Evolutionary conservation across 2,113 vertebrate species (phyloP).

Genomic region (Morphnarchus princeps): DNA sequence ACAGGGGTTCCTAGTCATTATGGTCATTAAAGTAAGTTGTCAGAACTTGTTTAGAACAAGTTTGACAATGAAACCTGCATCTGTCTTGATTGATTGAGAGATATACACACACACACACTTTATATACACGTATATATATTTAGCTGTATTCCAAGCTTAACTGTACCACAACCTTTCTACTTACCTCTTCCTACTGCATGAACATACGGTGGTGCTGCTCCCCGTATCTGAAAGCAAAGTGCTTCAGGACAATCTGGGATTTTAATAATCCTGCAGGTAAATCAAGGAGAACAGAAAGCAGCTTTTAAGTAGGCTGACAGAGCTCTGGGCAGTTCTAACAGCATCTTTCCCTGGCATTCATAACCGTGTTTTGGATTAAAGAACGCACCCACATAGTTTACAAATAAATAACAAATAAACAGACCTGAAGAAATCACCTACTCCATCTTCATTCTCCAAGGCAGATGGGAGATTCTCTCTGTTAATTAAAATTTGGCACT

Average conservation of each 20-base stretch:
- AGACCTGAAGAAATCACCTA: neutral
- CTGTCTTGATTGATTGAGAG: neutral
- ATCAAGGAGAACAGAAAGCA: neutral
- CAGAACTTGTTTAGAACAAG: neutral
- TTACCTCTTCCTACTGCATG: slow-evolving; percentile 92
- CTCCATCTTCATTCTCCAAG: neutral
- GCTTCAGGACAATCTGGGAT: slow-evolving; percentile 85
- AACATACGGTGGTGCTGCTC: slow-evolving; percentile 84
- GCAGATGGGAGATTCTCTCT: neutral
- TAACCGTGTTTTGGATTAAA: neutral
- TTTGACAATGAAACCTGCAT: neutral
- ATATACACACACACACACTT: neutral
- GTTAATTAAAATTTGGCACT: neutral
- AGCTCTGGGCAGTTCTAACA: neutral
- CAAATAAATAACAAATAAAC: neutral
- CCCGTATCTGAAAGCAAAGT: slow-evolving; percentile 90
- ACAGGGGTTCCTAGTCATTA: neutral
- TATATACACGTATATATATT: neutral
- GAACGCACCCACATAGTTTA: neutral
- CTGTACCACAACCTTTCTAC: neutral
- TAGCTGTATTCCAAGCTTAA: neutral
- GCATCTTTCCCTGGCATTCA: neutral
- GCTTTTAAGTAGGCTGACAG: neutral
- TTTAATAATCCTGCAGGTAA: slow-evolving; percentile 85
- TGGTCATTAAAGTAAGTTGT: neutral